Base-by-base conservation (phyloP, 1,140 invertebrate species). In the Neodiprion virginianus region DNA sequence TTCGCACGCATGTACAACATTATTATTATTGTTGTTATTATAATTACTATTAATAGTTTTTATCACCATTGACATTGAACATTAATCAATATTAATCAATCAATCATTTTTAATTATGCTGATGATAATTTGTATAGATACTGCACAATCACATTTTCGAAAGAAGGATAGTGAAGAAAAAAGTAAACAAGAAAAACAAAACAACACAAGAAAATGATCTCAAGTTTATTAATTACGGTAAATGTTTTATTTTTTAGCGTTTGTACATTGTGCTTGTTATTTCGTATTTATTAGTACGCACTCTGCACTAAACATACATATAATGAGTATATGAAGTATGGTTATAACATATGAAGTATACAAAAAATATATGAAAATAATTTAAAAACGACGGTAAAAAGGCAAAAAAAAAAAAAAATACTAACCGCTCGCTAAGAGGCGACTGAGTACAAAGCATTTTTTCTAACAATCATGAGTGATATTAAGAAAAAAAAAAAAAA, bases 361-460 rank as follows among this genome's bases (percentile, higher is more conserved):
- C 11, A 17, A 61, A 61, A 61, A 61, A 61, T 7, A 61, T 14
- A 61, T 12, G n/a, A 61, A 61, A 61, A 40, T 40, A 40, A 40
- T 40, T 40, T 40, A 40, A 40, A 61, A 61, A 61, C n/a, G n/a
- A 61, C 4, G 7, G n/a, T 7, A 61, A 61, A 61, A 14, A 61
- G n/a, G n/a, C 5, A 8, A 8, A 61, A 61, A 61, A 61, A 66
- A 74, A 76, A 74, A 69, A 71, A 80, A 75, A 79, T 77, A 84
- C 81, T 84, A 83, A 86, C 79, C 79, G 82, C 72, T 81, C 84
- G 82, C 81, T 80, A 75, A 47, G 77, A 78, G 79, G 84, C 82
- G 82, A 79, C 78, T 82, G 80, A 87, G 85, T 87, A 87, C 86
- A 87, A 87, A 86, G 80, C 79, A 85, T 83, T 83, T 84, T 82